Percentiles rank a stretch among this genome's conserved stretches.
These are phyloP conservation scores for Homarus gammarus DNA, from an alignment of 2,888 invertebrate species.

Conservation along the genomic window DNA sequence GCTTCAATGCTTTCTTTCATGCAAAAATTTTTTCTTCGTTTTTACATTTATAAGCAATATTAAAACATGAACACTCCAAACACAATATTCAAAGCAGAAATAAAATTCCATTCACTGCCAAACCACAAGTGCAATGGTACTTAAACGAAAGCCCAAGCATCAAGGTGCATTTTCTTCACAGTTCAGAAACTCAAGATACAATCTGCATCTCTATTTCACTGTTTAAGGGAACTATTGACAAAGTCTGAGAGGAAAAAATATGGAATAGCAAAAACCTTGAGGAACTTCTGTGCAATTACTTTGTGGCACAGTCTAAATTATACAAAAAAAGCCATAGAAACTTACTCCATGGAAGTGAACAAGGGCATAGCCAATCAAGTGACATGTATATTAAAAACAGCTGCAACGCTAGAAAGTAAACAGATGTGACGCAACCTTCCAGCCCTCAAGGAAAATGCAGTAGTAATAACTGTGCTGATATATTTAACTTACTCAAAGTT, in stretches of 20 bases:
- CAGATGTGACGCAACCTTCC: constrained; percentile 55
- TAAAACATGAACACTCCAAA: neutral
- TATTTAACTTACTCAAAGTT: neutral
- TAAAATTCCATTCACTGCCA: neutral
- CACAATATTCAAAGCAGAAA: neutral
- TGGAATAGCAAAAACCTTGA: constrained; percentile 44
- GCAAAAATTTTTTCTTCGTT: neutral
- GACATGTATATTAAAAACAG: constrained; percentile 58
- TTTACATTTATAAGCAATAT: neutral
- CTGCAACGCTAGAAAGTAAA: constrained; percentile 70
- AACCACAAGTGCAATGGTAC: constrained; percentile 13
- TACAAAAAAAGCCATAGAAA: constrained; percentile 12
- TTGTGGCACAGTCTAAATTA: constrained; percentile 25
- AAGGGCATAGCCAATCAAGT: constrained; percentile 52
- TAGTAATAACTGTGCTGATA: neutral
- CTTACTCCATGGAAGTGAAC: constrained; percentile 32
- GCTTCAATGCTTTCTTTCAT: neutral
- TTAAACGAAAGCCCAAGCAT: constrained; percentile 64
- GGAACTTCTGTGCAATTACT: constrained; percentile 50
- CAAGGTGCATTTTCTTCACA: constrained; percentile 68
- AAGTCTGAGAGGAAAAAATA: constrained; percentile 65
- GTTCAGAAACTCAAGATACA: constrained; percentile 72
- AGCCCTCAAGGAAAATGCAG: constrained; percentile 39
- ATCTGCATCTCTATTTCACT: constrained; percentile 65
- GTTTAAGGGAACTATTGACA: constrained; percentile 65